A percentile compares a stretch with the other conserved stretches of the same genome.
Evolutionary conservation across 2,113 vertebrate species (phyloP).

Genomic region (human (Homo sapiens)): GRCh38 chr18:57513001-57513500

Average conservation of each 20-base stretch:
- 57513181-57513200: neutral
- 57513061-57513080: neutral
- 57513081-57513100: accelerated
- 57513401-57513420: neutral
- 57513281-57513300: neutral
- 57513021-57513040: neutral
- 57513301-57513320: neutral
- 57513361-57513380: neutral
- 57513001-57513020: neutral
- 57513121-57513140: neutral
- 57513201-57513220: neutral
- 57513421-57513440: neutral
- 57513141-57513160: neutral
- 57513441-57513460: neutral
- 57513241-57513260: neutral
- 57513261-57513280: neutral
- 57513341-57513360: neutral
- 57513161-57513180: neutral
- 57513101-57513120: neutral
- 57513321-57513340: neutral
- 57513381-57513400: neutral
- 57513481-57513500: neutral
- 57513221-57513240: neutral
- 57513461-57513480: neutral
- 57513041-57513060: neutral